Evolutionary conservation across 2,113 vertebrate species (phyloP).

Genomic region (Colius striatus): DNA sequence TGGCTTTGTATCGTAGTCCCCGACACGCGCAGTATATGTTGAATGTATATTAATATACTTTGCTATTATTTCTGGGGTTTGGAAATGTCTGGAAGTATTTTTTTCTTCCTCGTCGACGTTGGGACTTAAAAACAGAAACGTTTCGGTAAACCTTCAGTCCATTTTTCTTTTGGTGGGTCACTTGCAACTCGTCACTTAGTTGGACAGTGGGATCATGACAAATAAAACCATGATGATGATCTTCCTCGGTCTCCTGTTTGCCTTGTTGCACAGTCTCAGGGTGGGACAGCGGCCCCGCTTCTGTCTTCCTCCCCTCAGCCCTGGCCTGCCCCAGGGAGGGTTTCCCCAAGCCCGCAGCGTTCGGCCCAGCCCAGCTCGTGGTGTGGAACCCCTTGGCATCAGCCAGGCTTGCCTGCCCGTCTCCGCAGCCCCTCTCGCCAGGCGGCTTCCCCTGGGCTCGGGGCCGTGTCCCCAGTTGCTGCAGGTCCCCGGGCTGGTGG

Average conservation of each 20-base stretch:
- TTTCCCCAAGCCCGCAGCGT: too few relatives aligned
- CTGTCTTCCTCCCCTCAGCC: too few relatives aligned
- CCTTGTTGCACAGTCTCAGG: constrained; percentile 21
- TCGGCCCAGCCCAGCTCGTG: too few relatives aligned
- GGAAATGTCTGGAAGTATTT: constrained; percentile 80
- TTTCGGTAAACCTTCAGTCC: constrained; percentile 68
- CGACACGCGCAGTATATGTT: constrained; percentile 78
- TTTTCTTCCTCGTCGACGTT: constrained; percentile 73
- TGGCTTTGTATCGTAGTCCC: constrained; percentile 82
- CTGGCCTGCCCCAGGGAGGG: too few relatives aligned
- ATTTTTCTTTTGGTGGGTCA: constrained; percentile 71
- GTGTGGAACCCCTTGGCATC: too few relatives aligned
- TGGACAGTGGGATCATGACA: constrained; percentile 72
- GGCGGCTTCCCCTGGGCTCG: neutral
- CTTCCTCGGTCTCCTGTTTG: constrained; percentile 29
- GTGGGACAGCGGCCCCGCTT: too few relatives aligned
- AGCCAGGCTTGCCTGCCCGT: too few relatives aligned
- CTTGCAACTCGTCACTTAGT: constrained; percentile 70
- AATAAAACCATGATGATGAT: constrained; percentile 73
- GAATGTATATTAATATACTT: constrained; percentile 83
- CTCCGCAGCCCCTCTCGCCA: neutral
- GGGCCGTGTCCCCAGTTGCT: too few relatives aligned
- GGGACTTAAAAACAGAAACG: constrained; percentile 48
- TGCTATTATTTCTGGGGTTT: constrained; percentile 77
- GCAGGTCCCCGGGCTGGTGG: rapidly evolving